Percentiles rank a stretch among this genome's conserved stretches.
Evolutionary conservation across 2,797 vertebrate genomes (phyloP).

Genomic region (Astyanax mexicanus): DNA sequence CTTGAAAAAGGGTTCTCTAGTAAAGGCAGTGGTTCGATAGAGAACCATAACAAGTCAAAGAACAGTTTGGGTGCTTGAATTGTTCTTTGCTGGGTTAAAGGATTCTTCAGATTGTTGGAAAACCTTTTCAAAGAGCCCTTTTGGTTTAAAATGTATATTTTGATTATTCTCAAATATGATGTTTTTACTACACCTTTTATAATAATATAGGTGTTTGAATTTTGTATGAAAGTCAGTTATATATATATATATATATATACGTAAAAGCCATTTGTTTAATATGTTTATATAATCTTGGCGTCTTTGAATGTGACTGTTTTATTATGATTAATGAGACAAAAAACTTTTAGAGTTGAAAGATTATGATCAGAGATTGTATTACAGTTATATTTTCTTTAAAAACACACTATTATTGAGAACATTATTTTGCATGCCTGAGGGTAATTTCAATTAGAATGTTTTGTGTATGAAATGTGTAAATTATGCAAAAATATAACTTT

Average conservation of each 20-base stretch:
- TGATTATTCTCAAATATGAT: background rate
- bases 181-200: conserved; percentile 6
- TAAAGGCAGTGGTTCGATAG: too few species aligned
- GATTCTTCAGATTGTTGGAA: too few species aligned
- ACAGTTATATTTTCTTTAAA: conserved; percentile 55
- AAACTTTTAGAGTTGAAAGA: background rate
- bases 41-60: too few species aligned
- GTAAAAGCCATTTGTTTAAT: background rate
- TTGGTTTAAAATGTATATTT: background rate
- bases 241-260: background rate
- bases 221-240: conserved; percentile 18
- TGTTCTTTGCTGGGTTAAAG: too few species aligned
- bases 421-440: conserved; percentile 65
- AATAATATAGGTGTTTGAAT: background rate
- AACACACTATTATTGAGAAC: conserved; percentile 64
- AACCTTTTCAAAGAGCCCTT: too few species aligned
- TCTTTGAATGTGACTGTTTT: conserved; percentile 5
- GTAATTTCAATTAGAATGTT: conserved; percentile 67
- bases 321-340: background rate
- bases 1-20: too few species aligned
- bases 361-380: conserved; percentile 55
- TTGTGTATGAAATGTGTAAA: conserved; percentile 73
- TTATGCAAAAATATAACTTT: conserved; percentile 71
- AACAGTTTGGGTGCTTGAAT: too few species aligned
- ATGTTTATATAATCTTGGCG: background rate